Conservation (phyloP, 2,888 invertebrate genomes). For the Oligia latruncula region DNA sequence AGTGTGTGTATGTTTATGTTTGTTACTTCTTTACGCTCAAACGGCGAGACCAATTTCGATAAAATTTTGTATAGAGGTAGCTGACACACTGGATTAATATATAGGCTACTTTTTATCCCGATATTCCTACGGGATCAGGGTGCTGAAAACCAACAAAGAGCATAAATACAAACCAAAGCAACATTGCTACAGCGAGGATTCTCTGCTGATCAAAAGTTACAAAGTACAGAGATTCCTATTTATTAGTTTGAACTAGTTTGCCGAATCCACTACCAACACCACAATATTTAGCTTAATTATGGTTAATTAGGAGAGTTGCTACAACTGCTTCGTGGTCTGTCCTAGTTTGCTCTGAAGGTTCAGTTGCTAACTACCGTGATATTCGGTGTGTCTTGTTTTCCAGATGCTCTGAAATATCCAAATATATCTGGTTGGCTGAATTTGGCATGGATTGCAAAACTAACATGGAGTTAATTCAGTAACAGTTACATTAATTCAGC, state of each 20-base stretch:
- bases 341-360: conserved; percentile 8
- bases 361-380: not conserved
- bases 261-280: not conserved
- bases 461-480: too few species aligned
- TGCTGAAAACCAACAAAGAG: not conserved
- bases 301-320: conserved; percentile 17
- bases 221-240: conserved; percentile 8
- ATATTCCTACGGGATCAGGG: too few species aligned
- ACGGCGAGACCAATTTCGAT: too few species aligned
- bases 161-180: not conserved
- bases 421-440: not conserved
- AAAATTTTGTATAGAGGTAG: too few species aligned
- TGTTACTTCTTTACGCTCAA: too few species aligned
- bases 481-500: not conserved
- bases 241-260: conserved; percentile 34
- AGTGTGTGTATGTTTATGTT: too few species aligned
- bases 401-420: not conserved
- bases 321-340: conserved; percentile 14
- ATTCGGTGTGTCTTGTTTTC: not conserved
- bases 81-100: too few species aligned
- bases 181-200: not conserved
- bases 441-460: not conserved
- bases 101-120: too few species aligned
- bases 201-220: conserved; percentile 35
- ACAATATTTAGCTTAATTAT: conserved; percentile 22